These are phyloP conservation scores for Patella vulgata DNA, from an alignment of 1,140 invertebrate genomes.

Conservation along the genomic window DNA sequence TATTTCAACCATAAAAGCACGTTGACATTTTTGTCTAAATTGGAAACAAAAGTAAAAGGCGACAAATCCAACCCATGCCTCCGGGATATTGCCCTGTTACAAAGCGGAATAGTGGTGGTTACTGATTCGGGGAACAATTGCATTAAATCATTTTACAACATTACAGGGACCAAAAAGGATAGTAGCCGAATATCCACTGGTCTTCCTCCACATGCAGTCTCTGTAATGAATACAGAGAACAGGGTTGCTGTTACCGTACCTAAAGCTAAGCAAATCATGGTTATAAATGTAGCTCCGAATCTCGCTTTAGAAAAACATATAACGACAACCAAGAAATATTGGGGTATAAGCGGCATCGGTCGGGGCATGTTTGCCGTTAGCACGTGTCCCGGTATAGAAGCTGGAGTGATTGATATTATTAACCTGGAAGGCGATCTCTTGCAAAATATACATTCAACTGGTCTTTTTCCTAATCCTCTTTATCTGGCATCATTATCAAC, in stretches of 20 bases:
- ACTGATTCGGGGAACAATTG: constrained; percentile 9
- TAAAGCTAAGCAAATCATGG: constrained; percentile 2
- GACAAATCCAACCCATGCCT: constrained; percentile 6
- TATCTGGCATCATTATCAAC: too few species aligned
- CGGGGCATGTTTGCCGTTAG: too few species aligned
- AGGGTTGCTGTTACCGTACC: constrained; percentile 12
- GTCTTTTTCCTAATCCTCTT: too few species aligned
- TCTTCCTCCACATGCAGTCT: not conserved
- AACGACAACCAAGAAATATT: constrained; percentile 5
- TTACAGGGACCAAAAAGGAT: not conserved
- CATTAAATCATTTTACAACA: constrained; percentile 9
- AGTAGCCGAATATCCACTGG: not conserved
- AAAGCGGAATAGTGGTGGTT: constrained; percentile 4
- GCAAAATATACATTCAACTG: too few species aligned
- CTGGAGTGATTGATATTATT: too few species aligned
- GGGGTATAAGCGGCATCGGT: not conserved
- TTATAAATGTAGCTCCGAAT: not conserved
- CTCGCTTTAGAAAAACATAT: not conserved
- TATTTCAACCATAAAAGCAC: too few species aligned
- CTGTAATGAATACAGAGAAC: not conserved
- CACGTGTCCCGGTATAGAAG: too few species aligned
- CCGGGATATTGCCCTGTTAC: not conserved
- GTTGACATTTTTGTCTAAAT: too few species aligned
- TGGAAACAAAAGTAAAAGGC: not conserved
- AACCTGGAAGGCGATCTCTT: too few species aligned